Evolutionary conservation across 1,140 invertebrate species (phyloP), one percentile per base, ranked within the genome.

Genomic region (Cylas formicarius): DNA sequence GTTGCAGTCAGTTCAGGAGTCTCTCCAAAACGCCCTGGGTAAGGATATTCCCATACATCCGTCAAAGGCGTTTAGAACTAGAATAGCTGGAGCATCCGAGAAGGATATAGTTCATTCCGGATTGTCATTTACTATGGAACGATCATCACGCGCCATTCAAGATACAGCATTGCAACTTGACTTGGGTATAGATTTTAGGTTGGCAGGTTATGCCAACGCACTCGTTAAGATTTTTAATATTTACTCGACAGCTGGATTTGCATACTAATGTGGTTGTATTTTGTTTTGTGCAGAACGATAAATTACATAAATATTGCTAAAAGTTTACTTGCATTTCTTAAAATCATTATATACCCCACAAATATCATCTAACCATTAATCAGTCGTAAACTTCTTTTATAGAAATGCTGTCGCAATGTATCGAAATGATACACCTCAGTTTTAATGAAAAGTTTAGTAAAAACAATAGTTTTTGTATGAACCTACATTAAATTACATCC

Each of bases 81-180:
- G 88, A 66, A 99, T 99, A 66, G 84, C 91, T 60, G 94, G 95
- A 69, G 96, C 96, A 43, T 94, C 90, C 44, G 96, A 99, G 70
- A 98, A 97, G 67, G 96, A 99, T 64, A 99, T 99, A 64, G 96
- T 99, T 5, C 94, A 99, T 72, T 98, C 95, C 55, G 96, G 96
- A 53, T 75, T 99, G 28, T 94, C 97, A 67, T 97, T 99, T 68
- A 95, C 95, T 27, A 99, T 99, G 95, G 93, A 97, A 71, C 76
- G 94, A 66, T 97, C 95, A 21, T 80, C 79, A 26, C 79, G 76
- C 80, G 82, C 84, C 40, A 90, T 92, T 33, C 90, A 90, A 82
- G 78, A 80, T 49, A 89, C 86, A 16, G 80, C 83, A 2, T 80
- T 80, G 72, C 84, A 84, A 61, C 90, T 86, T 68, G 86, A 91